Base-by-base conservation (phyloP, 2,797 vertebrate species). In the Phalloptychus januarius region DNA sequence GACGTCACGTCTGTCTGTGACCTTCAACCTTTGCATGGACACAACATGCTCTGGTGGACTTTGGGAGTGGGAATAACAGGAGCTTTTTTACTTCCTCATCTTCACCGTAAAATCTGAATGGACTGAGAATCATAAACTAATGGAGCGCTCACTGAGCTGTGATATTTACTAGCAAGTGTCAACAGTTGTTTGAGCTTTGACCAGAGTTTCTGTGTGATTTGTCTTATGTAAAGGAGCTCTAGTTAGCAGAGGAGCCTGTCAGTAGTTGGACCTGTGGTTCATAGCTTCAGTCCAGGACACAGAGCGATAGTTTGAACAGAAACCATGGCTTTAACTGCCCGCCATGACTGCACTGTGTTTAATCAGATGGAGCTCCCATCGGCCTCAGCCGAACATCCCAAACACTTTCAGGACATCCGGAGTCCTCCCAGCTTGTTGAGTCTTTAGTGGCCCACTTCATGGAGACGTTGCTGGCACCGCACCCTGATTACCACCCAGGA, bases 1-100 rank as follows among this genome's bases (percentile, higher is more conserved):
- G 94, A 93, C 85, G 93, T 95, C 94, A 94, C 94, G 87, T 95
- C 91, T 95, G 95, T 95, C 89, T 95, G 92, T 93, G 95, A 94
- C 94, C 93, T 95, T 88, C 87, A 81, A 94, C 89, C 86, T 93
- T 90, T 95, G 95, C 95, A 95, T 96, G 95, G 94, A 94, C 93
- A 94, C 93, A 92, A 87, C 85, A 87, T 79, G 76, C 36, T 87
- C 88, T 89, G 84, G 86, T 90, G 93, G 91, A 92, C 88, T 71
- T 92, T 93, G 93, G 92, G 82, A 75, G 13, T 44, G n/a, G 54
- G 71, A 56, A 67, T 72, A 79, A 71, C 69, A 31, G 79, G 44
- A 50, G 33, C 36, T 48, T 31, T 15, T 3, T 69, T 10, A 42
- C 54, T 40, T 20, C 74, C 50, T 69, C 54, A 38, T 42, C 4